Percentiles rank a stretch among this genome's conserved stretches.
phyloP scores from a whole-genome alignment of 2,888 invertebrate species.

The Nomada hirtipes region DNA sequence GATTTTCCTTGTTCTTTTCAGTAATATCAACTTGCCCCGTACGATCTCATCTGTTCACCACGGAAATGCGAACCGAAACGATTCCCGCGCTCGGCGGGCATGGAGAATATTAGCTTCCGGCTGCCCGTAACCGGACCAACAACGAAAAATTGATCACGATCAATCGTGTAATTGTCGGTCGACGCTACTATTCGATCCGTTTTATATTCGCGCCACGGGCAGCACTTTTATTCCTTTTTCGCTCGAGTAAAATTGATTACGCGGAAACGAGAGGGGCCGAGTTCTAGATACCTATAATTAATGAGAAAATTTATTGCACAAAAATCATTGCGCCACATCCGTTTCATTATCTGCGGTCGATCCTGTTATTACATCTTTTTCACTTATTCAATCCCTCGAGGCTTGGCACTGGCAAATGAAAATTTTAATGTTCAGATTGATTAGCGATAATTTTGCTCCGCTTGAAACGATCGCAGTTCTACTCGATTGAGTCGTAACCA shows the following conservation, averaged over 20 bases:
- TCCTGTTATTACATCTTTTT: background rate
- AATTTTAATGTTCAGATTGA: background rate
- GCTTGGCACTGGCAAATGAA: background rate
- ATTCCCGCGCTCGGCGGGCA: background rate
- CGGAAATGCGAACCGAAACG: conserved; percentile 25
- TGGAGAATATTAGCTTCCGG: conserved; percentile 15
- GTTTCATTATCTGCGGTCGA: background rate
- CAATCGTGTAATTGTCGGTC: background rate
- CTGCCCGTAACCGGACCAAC: conserved; percentile 8
- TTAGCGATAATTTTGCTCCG: background rate
- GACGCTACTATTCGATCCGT: background rate
- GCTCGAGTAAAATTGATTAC: conserved; percentile 23
- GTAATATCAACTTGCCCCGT: background rate
- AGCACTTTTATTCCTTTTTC: conserved; percentile 3
- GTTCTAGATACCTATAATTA: background rate
- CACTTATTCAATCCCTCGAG: background rate
- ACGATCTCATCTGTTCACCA: background rate
- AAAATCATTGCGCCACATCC: background rate
- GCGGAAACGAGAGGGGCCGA: background rate
- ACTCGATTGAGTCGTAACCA: background rate
- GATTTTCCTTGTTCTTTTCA: background rate
- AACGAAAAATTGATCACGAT: conserved; percentile 14
- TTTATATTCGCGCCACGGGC: background rate
- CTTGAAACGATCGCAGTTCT: background rate
- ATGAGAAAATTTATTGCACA: background rate